Conservation (phyloP, 2,888 invertebrate species). For the Oeneis ivallda region DNA sequence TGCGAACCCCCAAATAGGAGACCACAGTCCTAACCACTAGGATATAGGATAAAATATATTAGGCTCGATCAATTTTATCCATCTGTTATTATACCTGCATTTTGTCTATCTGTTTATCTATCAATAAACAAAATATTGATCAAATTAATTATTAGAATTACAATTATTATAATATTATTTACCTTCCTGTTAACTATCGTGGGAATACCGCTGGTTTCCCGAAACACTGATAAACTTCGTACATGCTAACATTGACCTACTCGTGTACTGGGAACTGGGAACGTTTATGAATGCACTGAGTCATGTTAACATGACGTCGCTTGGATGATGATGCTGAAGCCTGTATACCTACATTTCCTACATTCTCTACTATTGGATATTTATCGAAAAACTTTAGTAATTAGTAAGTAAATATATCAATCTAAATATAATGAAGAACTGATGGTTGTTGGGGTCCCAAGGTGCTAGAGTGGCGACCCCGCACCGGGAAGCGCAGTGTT, state of each 20-base stretch:
- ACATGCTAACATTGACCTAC: conserved; percentile 31
- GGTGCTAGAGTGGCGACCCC: no score
- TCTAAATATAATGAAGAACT: no score
- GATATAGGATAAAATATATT: no score
- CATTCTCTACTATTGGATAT: neutral
- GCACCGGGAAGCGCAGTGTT: no score
- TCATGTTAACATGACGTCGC: conserved; percentile 8
- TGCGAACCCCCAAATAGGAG: no score
- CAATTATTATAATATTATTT: conserved; percentile 11
- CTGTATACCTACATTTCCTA: neutral
- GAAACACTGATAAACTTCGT: conserved; percentile 27
- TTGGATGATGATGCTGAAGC: neutral
- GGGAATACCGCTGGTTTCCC: conserved; percentile 32
- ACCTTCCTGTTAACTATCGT: conserved; percentile 15
- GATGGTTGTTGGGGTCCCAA: no score
- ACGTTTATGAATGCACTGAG: conserved; percentile 7
- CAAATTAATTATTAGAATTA: neutral
- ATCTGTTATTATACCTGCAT: no score
- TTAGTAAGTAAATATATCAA: no score
- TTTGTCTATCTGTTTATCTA: no score
- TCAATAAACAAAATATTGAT: neutral
- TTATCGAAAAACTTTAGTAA: neutral
- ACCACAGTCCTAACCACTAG: no score
- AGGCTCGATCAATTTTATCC: no score
- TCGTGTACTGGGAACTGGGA: conserved; percentile 18